These are phyloP conservation scores for Cebidichthys violaceus DNA, from an alignment of 2,113 vertebrate species.

Conservation along the genomic window DNA sequence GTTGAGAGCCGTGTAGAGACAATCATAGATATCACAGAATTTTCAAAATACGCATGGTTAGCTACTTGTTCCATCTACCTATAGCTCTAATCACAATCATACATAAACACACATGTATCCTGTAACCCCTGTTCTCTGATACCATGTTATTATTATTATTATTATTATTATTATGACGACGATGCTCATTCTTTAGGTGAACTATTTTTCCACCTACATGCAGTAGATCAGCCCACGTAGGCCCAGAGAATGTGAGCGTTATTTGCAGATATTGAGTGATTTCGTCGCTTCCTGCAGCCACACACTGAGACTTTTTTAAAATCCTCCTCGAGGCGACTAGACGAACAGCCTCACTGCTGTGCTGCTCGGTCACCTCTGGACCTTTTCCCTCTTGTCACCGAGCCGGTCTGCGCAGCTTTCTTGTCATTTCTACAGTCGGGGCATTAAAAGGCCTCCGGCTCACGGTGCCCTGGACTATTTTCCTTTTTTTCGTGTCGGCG, in stretches of 20 bases:
- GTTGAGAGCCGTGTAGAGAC: no score
- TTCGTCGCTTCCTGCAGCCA: not conserved
- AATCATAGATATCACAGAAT: no score
- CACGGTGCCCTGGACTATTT: not conserved
- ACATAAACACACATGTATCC: not conserved
- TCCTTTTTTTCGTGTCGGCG: not conserved
- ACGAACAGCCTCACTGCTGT: not conserved
- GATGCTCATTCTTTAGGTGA: not conserved
- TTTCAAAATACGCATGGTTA: no score
- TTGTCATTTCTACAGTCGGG: slow-evolving; percentile 2
- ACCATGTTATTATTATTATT: no score
- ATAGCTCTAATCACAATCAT: not conserved
- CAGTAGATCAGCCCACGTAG: not conserved
- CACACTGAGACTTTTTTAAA: not conserved
- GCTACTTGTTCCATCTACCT: not conserved
- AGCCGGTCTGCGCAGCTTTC: not conserved
- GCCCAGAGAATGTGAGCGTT: not conserved
- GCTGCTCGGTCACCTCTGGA: not conserved
- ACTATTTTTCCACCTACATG: not conserved
- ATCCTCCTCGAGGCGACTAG: not conserved
- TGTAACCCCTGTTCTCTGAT: not conserved
- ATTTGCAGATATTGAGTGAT: not conserved
- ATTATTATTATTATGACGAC: no score
- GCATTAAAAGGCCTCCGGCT: slow-evolving; percentile 9
- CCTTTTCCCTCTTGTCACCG: not conserved